Conservation (phyloP, 2,888 invertebrate species). For the Cremastinae sp. region DNA sequence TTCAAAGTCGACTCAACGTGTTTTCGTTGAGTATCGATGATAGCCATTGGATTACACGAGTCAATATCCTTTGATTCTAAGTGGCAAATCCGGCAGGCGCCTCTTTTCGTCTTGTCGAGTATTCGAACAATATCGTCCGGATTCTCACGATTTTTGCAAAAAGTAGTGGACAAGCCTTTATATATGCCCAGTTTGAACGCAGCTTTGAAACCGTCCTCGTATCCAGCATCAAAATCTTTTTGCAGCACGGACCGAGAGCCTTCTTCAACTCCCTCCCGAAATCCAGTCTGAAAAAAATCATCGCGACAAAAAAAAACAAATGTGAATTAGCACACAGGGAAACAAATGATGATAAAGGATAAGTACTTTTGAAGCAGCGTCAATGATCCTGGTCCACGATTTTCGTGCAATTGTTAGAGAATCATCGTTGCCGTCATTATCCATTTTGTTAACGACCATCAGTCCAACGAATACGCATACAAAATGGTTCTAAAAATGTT, state of each 20-base stretch:
- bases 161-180: conserved; percentile 75
- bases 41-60: conserved; percentile 56
- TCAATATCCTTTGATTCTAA: conserved; percentile 54
- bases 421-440: conserved; percentile 64
- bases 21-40: conserved; percentile 72
- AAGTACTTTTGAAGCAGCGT: conserved; percentile 70
- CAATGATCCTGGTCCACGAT: conserved; percentile 71
- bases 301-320: not conserved
- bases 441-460: conserved; percentile 49
- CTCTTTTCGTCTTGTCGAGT: conserved; percentile 71
- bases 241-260: conserved; percentile 86
- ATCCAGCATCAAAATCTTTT: conserved; percentile 87
- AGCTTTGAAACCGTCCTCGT: conserved; percentile 84
- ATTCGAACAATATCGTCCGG: conserved; percentile 68
- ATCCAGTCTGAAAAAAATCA: conserved; percentile 83
- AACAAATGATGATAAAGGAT: not conserved
- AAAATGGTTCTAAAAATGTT: conserved; percentile 5
- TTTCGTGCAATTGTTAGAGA: conserved; percentile 71
- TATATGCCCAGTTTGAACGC: conserved; percentile 83
- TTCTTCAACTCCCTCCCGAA: conserved; percentile 85
- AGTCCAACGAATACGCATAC: not conserved
- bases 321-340: not conserved
- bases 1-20: conserved; percentile 68
- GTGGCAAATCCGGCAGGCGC: conserved; percentile 73
- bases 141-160: conserved; percentile 65